These are phyloP conservation scores for Dinomys branickii DNA, from an alignment of 2,113 vertebrate genomes.

Conservation along the genomic window DNA sequence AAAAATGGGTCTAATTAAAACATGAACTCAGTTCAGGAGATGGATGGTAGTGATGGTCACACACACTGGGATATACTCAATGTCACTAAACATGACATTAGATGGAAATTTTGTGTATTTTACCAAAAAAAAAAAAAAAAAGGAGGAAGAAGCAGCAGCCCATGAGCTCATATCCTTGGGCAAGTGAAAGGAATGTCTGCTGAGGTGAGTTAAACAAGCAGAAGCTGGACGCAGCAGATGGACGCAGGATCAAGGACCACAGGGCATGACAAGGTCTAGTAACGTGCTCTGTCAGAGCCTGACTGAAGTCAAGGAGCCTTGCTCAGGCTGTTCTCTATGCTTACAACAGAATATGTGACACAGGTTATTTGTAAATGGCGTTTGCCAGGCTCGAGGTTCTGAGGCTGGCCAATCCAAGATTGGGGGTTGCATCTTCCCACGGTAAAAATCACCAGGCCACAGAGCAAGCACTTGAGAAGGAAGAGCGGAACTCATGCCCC, in stretches of 20 bases:
- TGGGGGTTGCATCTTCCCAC: neutral
- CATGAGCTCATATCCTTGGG: neutral
- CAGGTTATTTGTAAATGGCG: neutral
- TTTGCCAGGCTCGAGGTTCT: neutral
- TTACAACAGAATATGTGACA: neutral
- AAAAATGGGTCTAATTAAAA: neutral
- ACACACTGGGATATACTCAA: neutral
- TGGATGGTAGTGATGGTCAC: neutral
- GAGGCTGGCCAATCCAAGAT: too few relatives aligned
- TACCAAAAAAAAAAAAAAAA: neutral
- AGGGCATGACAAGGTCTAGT: neutral
- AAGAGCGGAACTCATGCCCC: neutral
- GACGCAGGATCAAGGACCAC: neutral
- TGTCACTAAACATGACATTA: neutral
- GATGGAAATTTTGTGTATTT: neutral
- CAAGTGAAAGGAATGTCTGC: neutral
- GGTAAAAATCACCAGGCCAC: neutral
- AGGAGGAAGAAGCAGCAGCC: neutral
- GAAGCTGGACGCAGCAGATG: neutral
- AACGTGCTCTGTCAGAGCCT: neutral
- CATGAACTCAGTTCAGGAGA: neutral
- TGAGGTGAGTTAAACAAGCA: neutral
- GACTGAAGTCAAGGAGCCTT: fast-evolving
- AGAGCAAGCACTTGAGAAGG: fast-evolving
- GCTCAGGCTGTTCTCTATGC: neutral